These are phyloP conservation scores for Beris morrisii DNA, from an alignment of 2,888 invertebrate genomes.

Conservation along the genomic window DNA sequence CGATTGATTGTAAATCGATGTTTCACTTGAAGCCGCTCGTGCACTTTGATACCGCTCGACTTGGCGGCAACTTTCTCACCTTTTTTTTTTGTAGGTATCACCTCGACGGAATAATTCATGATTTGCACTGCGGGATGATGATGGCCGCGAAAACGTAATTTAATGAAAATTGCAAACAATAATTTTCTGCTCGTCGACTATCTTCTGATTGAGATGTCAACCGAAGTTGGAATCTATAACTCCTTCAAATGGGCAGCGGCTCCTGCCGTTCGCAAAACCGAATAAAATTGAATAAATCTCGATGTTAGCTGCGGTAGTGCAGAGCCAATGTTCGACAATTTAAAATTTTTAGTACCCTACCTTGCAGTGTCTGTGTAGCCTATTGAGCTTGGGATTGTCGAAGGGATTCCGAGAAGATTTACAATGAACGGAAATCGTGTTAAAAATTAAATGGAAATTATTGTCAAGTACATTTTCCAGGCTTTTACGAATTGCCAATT, in stretches of 20 bases:
- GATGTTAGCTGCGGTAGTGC: neutral
- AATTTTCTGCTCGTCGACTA: constrained; percentile 36
- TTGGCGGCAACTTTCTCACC: constrained; percentile 27
- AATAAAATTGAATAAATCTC: constrained; percentile 22
- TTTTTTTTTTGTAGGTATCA: constrained; percentile 5
- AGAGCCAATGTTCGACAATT: too few relatives aligned
- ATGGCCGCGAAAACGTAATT: constrained; percentile 36
- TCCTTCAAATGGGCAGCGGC: constrained; percentile 6
- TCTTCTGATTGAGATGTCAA: constrained; percentile 39
- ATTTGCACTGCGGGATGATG: constrained; percentile 30
- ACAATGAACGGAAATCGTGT: too few relatives aligned
- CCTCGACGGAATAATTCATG: constrained; percentile 33
- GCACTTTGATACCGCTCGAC: neutral
- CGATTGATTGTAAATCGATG: constrained; percentile 28
- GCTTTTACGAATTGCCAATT: too few relatives aligned
- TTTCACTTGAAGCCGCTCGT: constrained; percentile 13
- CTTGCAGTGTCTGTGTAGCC: too few relatives aligned
- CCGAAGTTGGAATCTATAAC: constrained; percentile 34
- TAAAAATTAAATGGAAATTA: too few relatives aligned
- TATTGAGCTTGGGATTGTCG: too few relatives aligned
- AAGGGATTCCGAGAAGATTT: too few relatives aligned
- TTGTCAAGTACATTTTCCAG: too few relatives aligned
- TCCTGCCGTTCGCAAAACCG: constrained; percentile 8
- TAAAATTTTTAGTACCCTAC: too few relatives aligned
- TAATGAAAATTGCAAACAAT: constrained; percentile 41